Evolutionary conservation across 2,888 invertebrate genomes (phyloP).

Genomic region (Ethmia dodecea): DNA sequence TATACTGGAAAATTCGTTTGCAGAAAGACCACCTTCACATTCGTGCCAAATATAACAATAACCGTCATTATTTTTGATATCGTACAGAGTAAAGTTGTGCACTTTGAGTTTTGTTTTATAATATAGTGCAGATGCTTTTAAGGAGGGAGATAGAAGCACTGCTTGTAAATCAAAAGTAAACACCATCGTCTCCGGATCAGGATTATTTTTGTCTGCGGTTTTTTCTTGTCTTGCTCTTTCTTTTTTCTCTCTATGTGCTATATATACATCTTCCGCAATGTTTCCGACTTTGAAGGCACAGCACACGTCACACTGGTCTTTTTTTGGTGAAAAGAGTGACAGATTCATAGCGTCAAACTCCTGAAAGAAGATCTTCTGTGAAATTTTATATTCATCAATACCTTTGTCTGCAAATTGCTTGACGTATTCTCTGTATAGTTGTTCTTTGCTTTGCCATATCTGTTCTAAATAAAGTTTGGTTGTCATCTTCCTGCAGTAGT

Average conservation of each 20-base stretch:
- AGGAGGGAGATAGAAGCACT: slow-evolving; percentile 6
- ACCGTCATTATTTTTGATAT: not conserved
- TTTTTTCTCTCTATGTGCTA: slow-evolving; percentile 2
- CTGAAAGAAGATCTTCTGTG: not conserved
- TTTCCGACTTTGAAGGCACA: not conserved
- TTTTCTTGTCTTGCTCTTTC: slow-evolving; percentile 5
- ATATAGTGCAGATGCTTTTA: slow-evolving; percentile 7
- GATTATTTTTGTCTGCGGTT: slow-evolving; percentile 5
- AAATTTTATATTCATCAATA: not conserved
- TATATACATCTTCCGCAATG: not conserved
- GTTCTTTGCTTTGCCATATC: not conserved
- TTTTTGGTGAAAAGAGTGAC: slow-evolving; percentile 1
- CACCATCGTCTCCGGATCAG: slow-evolving; percentile 4
- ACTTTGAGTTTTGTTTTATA: slow-evolving; percentile 7
- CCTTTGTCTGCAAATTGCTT: slow-evolving; percentile 1
- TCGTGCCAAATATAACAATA: not conserved
- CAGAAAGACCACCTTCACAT: not conserved
- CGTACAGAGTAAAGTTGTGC: slow-evolving; percentile 1
- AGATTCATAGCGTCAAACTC: slow-evolving; percentile 1
- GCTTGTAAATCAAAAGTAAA: slow-evolving; percentile 6
- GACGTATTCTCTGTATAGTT: slow-evolving; percentile 1
- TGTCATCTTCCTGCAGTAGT: slow-evolving; percentile 6
- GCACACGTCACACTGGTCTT: slow-evolving; percentile 1
- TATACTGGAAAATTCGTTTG: not conserved
- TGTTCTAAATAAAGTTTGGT: slow-evolving; percentile 4